These are phyloP conservation scores for Gallinago stenura DNA, from an alignment of 2,797 vertebrate species.

Conservation along the genomic window DNA sequence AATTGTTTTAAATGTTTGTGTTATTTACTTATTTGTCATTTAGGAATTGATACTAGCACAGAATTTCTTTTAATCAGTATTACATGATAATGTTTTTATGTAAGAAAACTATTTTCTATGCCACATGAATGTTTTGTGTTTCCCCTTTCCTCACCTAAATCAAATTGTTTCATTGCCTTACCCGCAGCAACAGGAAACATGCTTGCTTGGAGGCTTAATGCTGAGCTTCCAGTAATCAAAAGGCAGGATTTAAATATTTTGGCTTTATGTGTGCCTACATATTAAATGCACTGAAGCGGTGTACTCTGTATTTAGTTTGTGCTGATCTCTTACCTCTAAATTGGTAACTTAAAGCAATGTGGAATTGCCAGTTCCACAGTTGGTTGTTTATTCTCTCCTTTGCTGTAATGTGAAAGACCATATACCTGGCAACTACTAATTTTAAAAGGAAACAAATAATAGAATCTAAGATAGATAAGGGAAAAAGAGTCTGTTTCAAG, in stretches of 20 bases:
- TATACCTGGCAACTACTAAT: neutral
- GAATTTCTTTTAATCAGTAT: conserved; percentile 21
- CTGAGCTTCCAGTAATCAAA: conserved; percentile 33
- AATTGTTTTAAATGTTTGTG: conserved; percentile 64
- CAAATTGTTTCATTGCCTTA: neutral
- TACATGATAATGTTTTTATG: neutral
- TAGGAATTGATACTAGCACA: conserved; percentile 46
- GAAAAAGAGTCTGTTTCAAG: neutral
- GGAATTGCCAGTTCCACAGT: neutral
- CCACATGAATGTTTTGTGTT: conserved; percentile 41
- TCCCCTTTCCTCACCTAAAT: conserved; percentile 39
- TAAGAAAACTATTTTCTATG: conserved; percentile 48
- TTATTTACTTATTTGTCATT: conserved; percentile 58
- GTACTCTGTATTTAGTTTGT: neutral
- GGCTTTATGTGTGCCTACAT: neutral
- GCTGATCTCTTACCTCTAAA: neutral
- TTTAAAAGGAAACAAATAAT: neutral
- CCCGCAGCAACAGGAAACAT: conserved; percentile 43
- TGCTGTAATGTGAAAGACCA: neutral
- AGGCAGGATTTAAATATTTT: conserved; percentile 21
- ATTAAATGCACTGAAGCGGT: neutral
- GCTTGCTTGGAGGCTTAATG: conserved; percentile 46
- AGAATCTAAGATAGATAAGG: neutral
- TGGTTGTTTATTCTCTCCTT: neutral
- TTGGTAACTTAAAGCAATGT: neutral